phyloP scores from a whole-genome alignment of 2,113 vertebrate species.

The Corythornis cristatus region DNA sequence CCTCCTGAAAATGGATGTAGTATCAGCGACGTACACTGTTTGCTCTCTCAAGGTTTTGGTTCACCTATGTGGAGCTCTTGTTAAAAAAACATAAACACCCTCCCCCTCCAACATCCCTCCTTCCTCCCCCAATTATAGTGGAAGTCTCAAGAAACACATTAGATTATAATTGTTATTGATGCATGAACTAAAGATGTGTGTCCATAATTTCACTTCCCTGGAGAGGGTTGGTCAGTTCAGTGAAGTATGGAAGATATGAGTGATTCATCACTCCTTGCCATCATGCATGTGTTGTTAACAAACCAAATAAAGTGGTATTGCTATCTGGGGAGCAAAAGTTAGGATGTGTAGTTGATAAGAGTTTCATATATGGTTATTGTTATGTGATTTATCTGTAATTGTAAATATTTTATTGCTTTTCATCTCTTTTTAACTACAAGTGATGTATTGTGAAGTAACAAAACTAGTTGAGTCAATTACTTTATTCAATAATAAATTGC shows the following conservation, averaged over 20 bases:
- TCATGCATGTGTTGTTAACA: constrained; percentile 51
- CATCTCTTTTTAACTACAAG: background rate
- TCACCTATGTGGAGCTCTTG: background rate
- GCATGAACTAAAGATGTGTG: constrained; percentile 39
- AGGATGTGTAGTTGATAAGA: constrained; percentile 66
- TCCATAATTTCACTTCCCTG: constrained; percentile 41
- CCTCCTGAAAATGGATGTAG: background rate
- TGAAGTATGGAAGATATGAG: constrained; percentile 35
- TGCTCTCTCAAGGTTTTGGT: background rate
- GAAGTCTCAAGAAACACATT: constrained; percentile 10
- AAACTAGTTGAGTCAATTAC: background rate
- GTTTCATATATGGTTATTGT: constrained; percentile 76
- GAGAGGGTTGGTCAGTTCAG: constrained; percentile 38
- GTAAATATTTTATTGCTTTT: constrained; percentile 47
- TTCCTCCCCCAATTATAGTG: background rate
- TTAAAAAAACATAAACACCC: background rate
- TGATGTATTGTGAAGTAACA: background rate
- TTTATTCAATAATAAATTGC: constrained; percentile 23
- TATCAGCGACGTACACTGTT: background rate
- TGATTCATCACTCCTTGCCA: constrained; percentile 59
- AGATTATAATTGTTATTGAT: constrained; percentile 49
- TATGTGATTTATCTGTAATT: constrained; percentile 35
- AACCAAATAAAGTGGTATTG: constrained; percentile 80
- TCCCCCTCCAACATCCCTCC: rapidly evolving
- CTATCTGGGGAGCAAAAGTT: constrained; percentile 75